Evolutionary conservation across 1,140 invertebrate species (phyloP), one percentile per base, ranked within the genome.

Genomic region (Drosophila kikkawai): DNA sequence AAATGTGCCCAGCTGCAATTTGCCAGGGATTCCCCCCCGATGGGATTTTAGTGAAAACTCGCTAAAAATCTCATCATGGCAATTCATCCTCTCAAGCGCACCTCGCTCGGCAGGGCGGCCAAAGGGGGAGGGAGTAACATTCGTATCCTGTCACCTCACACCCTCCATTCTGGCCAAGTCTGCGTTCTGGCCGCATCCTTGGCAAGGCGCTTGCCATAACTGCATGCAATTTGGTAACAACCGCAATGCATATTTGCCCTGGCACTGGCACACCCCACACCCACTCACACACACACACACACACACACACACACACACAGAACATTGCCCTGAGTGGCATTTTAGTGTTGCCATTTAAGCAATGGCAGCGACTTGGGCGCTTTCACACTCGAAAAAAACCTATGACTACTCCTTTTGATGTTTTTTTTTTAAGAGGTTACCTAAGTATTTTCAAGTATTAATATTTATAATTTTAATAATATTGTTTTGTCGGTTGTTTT

Each of bases 321-420:
- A 36, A 61, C 39, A 80, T 56, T 80, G 83, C 83, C 84, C 74
- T 88, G 80, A 87, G 83, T 88, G 83, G 82, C 86, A 88, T 87
- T 87, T 88, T 80, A 88, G 83, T 87, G 77, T 79, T 85, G 61
- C 66, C 79, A 87, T 81, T 68, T 82, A 80, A 79, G 76, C 78
- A 71, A 61, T 48, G 50, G 37, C 74, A 78, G 34, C 79, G 56
- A 79, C 69, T 80, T 80, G 71, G 61, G 50, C 53, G 36, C 55
- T 56, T 1, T 42, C 47, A 42, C 63, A 68, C 67, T 68, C 1
- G n/a, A 1, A 67, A 19, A 69, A 34, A 15, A 12, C 7, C 9
- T 4, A 1, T 8, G 3, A 29, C 29, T n/a, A 4, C 7, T 4
- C 3, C 2, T 53, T 13, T 13, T 19, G 12, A 15, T 8, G 17